Percentiles rank a stretch among this genome's conserved stretches.
Conservation (phyloP, 1,140 invertebrate species). For the Brevipalpus yothersi region DNA sequence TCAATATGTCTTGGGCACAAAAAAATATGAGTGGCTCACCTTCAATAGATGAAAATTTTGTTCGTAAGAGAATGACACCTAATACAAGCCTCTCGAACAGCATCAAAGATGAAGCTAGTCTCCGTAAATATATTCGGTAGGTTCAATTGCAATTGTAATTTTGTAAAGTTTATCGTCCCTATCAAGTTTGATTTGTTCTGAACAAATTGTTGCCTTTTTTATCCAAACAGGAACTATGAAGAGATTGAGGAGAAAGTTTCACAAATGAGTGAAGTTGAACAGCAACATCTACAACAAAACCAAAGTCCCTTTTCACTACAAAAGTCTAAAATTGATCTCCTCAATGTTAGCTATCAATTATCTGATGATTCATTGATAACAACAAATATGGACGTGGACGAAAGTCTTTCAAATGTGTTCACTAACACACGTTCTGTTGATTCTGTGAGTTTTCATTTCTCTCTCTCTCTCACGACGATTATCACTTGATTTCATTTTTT, state of each 20-base stretch:
- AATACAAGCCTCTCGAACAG: neutral
- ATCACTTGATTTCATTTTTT: neutral
- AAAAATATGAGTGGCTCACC: neutral
- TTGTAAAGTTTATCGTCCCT: no score
- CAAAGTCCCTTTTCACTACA: neutral
- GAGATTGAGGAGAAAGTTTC: conserved; percentile 8
- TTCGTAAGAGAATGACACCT: neutral
- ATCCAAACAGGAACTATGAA: neutral
- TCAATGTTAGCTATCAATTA: neutral
- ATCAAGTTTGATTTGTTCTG: no score
- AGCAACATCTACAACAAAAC: neutral
- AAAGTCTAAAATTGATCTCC: neutral
- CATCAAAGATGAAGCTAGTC: neutral
- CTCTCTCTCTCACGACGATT: neutral
- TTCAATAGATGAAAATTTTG: neutral
- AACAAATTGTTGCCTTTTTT: no score
- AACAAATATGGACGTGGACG: neutral
- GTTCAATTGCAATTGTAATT: no score
- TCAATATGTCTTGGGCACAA: neutral
- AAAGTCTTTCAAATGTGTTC: conserved; percentile 1
- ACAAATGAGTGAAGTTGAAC: neutral
- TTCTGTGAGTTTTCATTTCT: conserved; percentile 1
- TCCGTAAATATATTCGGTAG: neutral
- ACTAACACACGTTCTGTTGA: neutral
- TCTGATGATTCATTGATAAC: neutral